Base-by-base conservation (phyloP, 1,140 invertebrate genomes). In the Teleogryllus occipitalis region DNA sequence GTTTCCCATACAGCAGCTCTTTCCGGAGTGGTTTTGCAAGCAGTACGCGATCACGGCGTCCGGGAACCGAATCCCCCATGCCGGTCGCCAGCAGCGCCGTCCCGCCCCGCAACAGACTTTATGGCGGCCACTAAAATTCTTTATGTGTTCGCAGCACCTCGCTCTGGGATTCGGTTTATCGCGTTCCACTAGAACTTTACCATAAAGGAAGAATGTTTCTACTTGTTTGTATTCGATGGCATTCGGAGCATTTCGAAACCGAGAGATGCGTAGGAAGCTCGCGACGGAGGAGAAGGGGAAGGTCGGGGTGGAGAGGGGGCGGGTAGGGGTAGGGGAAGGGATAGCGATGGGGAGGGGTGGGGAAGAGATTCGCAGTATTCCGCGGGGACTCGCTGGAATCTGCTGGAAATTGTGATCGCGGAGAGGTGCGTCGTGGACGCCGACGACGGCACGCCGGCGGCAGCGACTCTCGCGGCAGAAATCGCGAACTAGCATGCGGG, bases 141-240 rank as follows among this genome's bases (percentile, higher is more conserved):
- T 65, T 65, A 65, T 65, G 54, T 65, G 54, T 18, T 14, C 54
- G 10, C 18, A 10, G 54, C 54, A 65, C 54, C 54, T 65, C 54
- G 54, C 54, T 18, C 18, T 14, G 54, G 54, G 54, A 65, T 65
- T 65, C 18, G 54, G 54, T 65, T 65, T 65, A 65, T 65, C 54
- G 54, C 54, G 54, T 65, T 65, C 18, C 54, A 18, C 2, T 65
- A 18, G 54, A 65, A 65, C 54, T 65, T 65, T 65, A 65, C 54
- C 54, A 65, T 65, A 65, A 65, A 65, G 54, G 54, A 65, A 65
- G 54, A 65, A 65, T 65, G 54, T 65, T 65, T 65, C 18, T 14
- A 65, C 54, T 65, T 65, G 54, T 65, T 65, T 65, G 54, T 65
- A 65, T 65, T 65, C 54, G 54, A 65, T 65, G 49, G 54, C 54